These are phyloP conservation scores for Xenus cinereus DNA, from an alignment of 2,113 vertebrate genomes.

Conservation along the genomic window DNA sequence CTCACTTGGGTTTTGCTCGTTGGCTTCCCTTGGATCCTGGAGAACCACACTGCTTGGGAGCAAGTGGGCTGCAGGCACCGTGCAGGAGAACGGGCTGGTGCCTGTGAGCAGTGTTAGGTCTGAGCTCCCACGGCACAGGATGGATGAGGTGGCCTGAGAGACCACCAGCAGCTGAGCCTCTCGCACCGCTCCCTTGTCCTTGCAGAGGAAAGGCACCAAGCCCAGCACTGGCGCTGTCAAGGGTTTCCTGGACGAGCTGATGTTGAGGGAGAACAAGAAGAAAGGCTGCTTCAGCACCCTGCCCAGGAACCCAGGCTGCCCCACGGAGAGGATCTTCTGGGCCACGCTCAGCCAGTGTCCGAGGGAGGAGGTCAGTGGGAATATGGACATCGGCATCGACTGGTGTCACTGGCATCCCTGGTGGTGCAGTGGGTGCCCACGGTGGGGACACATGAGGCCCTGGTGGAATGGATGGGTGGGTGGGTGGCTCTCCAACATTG, in stretches of 20 bases:
- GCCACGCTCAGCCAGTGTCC: constrained; percentile 62
- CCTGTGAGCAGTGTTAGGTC: not conserved
- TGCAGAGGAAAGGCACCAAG: constrained; percentile 47
- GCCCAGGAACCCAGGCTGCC: constrained; percentile 23
- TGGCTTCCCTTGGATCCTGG: not conserved
- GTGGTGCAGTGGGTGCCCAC: not conserved
- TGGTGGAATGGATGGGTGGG: too few species aligned
- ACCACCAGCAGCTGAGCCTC: not conserved
- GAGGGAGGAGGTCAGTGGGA: constrained; percentile 62
- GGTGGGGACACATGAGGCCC: not conserved
- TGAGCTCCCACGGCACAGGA: not conserved
- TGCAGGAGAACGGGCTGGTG: not conserved
- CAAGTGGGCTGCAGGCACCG: not conserved
- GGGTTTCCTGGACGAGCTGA: constrained; percentile 66
- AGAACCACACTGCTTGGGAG: not conserved
- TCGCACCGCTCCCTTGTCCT: accelerated
- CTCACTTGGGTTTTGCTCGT: not conserved
- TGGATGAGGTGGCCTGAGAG: not conserved
- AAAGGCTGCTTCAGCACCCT: constrained; percentile 70
- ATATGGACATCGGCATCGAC: accelerated
- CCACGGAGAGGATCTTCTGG: constrained; percentile 71
- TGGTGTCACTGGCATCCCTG: not conserved
- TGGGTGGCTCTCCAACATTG: not conserved
- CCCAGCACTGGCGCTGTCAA: not conserved
- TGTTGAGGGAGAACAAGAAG: constrained; percentile 53